Percentiles rank a stretch among this genome's conserved stretches.
Conservation (phyloP, 2,888 invertebrate genomes). For the Drosophila gaucha region DNA sequence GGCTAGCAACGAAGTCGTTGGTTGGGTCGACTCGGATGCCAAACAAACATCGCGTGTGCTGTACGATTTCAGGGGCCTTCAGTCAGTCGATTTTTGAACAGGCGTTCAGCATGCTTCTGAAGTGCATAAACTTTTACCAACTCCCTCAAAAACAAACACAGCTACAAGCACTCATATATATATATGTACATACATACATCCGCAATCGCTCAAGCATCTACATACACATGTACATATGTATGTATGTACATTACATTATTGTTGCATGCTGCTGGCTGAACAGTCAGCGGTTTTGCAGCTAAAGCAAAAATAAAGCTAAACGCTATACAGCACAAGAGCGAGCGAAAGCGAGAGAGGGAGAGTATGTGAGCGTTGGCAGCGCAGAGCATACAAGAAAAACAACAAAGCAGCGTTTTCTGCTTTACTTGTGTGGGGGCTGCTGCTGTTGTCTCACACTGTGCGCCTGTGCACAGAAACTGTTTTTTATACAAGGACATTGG, state of each 20-base stretch:
- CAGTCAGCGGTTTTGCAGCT: constrained; percentile 41
- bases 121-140: constrained; percentile 41
- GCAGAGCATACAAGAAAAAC: background rate
- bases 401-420: background rate
- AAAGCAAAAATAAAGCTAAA: constrained; percentile 30
- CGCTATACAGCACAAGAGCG: constrained; percentile 1
- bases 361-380: background rate
- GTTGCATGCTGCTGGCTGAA: constrained; percentile 4
- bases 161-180: background rate
- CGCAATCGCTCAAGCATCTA: no score
- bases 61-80: constrained; percentile 81
- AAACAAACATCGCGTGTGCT: constrained; percentile 42
- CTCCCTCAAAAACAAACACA: constrained; percentile 48
- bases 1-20: constrained; percentile 36
- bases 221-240: background rate
- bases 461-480: constrained; percentile 82
- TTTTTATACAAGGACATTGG: constrained; percentile 85
- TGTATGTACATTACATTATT: background rate
- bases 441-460: constrained; percentile 59
- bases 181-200: background rate
- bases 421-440: constrained; percentile 1
- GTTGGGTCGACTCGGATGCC: constrained; percentile 14
- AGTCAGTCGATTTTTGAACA: constrained; percentile 80
- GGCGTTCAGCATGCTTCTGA: constrained; percentile 65
- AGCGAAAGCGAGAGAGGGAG: background rate